Evolutionary conservation across 37 sponge, comb jelly and placozoan species (phyloP), one percentile per base, ranked within the genome.

Genomic region (Corticium candelabrum): DNA sequence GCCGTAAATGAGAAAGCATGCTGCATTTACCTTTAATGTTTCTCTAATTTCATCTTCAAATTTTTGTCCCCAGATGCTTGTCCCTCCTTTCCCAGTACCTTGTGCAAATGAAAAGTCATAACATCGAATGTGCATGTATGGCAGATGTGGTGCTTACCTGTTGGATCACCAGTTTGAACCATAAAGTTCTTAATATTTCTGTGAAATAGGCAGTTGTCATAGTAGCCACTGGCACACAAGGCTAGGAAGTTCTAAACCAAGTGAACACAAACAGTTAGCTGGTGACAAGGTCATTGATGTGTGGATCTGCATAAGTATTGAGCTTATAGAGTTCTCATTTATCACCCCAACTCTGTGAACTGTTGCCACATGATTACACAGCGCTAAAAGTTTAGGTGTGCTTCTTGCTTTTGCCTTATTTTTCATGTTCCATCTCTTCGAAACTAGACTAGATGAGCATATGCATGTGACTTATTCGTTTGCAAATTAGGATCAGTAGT

Each of bases 151-250:
- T 35, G 68, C 1, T n/a, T n/a, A n/a, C 86, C 90, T 43, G 87
- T 87, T 1, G 99, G 99, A 74, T 97, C 99, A 43, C 99, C 99
- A 31, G 95, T 89, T 78, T 97, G 95, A 7, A 89, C 93, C 83
- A 95, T 95, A 71, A 92, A 95, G 30, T 83, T 88, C 43, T 89
- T 89, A 41, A 95, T 92, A 68, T 95, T 92, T 40, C 96, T 79
- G 83, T 94, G 95, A 68, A 97, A 88, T 1, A 89, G 21, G 76
- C 92, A 88, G 79, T 89, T 93, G 70, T 89, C 87, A 85, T 97
- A 97, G 88, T 91, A 97, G 41, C 89, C 90, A 84, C 95, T 97
- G 2, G 99, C 99, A 84, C 99, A 97, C 37, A 97, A 81, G 78
- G 99, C 99, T 5, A 97, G 85, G 74, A 97, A 97, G 79, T 97